Evolutionary conservation across 2,888 invertebrate genomes (phyloP).

Genomic region (Julus scanicus): DNA sequence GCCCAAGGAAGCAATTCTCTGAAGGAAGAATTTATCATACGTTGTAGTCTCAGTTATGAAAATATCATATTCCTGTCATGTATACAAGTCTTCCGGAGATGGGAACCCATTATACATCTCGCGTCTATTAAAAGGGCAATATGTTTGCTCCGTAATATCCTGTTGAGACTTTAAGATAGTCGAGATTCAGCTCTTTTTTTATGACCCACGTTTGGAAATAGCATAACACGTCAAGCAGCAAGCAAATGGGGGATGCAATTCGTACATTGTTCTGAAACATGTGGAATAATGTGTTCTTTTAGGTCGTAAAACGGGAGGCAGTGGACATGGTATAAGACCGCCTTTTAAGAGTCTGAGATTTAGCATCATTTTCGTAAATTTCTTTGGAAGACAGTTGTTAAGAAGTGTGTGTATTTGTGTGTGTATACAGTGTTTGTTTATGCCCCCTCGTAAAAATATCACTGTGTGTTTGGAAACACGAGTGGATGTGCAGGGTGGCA

Average conservation of each 20-base stretch:
- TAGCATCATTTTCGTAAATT: slow-evolving; percentile 11
- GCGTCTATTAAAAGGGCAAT: slow-evolving; percentile 44
- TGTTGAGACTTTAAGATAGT: slow-evolving; percentile 43
- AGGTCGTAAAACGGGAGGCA: neutral
- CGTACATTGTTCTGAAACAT: slow-evolving; percentile 41
- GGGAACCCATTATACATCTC: slow-evolving; percentile 20
- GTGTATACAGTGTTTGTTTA: neutral
- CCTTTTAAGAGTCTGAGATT: slow-evolving; percentile 42
- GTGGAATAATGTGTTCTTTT: slow-evolving; percentile 45
- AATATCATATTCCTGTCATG: neutral
- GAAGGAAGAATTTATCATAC: neutral
- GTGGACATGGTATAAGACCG: slow-evolving; percentile 5
- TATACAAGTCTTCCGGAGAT: slow-evolving; percentile 14
- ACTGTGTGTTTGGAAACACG: slow-evolving; percentile 14
- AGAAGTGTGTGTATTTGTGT: neutral
- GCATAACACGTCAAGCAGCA: neutral
- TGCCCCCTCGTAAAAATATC: slow-evolving; percentile 28
- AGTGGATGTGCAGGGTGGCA: slow-evolving; percentile 40
- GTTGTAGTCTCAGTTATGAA: neutral
- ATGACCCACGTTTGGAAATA: neutral
- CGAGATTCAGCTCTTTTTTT: neutral
- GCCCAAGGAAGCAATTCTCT: neutral
- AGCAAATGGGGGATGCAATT: neutral
- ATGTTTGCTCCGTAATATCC: slow-evolving; percentile 13
- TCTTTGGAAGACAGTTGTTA: slow-evolving; percentile 38